Conservation (phyloP, 1,140 invertebrate genomes). For the Pseudoatta argentina region DNA sequence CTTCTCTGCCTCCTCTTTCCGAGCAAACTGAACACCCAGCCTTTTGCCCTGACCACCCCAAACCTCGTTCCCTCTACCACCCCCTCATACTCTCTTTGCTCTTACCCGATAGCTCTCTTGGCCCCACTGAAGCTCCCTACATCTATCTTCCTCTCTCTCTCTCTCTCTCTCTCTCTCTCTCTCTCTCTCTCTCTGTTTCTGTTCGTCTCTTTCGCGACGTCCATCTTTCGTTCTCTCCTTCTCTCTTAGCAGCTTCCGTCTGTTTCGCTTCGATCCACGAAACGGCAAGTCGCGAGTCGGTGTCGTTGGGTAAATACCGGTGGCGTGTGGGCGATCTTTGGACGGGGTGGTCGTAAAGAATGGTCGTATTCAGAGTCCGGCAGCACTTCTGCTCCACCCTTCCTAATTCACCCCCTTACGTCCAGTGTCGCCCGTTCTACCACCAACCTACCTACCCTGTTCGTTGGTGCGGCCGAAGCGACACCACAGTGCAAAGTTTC, state of each 20-base stretch:
- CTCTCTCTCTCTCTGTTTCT: slow-evolving; percentile 30
- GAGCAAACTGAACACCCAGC: slow-evolving; percentile 58
- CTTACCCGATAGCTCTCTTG: slow-evolving; percentile 62
- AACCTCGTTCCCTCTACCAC: slow-evolving; percentile 51
- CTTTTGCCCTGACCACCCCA: slow-evolving; percentile 65
- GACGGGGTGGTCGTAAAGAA: slow-evolving; percentile 81
- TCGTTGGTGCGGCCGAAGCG: slow-evolving; percentile 68
- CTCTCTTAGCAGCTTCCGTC: slow-evolving; percentile 56
- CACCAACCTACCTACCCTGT: slow-evolving; percentile 54
- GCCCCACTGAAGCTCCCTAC: slow-evolving; percentile 53
- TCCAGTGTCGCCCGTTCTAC: slow-evolving; percentile 59
- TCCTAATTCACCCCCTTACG: slow-evolving; percentile 65
- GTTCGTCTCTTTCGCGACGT: slow-evolving; percentile 23
- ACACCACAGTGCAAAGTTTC: slow-evolving; percentile 83
- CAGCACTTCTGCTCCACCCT: slow-evolving; percentile 72
- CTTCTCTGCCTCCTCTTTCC: slow-evolving; percentile 66
- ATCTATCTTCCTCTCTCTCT: slow-evolving; percentile 17
- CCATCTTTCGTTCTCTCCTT: slow-evolving; percentile 57
- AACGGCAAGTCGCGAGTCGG: slow-evolving; percentile 74
- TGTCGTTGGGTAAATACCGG: slow-evolving; percentile 79
- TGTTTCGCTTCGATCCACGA: slow-evolving; percentile 75
- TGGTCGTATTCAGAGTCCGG: slow-evolving; percentile 81
- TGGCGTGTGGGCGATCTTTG: slow-evolving; percentile 80
- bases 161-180: slow-evolving; percentile 15
- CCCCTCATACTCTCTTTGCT: slow-evolving; percentile 21